Evolutionary conservation across 35 echinoderm and acorn worm species (phyloP).

Genomic region (Nesometra sesokonis): DNA sequence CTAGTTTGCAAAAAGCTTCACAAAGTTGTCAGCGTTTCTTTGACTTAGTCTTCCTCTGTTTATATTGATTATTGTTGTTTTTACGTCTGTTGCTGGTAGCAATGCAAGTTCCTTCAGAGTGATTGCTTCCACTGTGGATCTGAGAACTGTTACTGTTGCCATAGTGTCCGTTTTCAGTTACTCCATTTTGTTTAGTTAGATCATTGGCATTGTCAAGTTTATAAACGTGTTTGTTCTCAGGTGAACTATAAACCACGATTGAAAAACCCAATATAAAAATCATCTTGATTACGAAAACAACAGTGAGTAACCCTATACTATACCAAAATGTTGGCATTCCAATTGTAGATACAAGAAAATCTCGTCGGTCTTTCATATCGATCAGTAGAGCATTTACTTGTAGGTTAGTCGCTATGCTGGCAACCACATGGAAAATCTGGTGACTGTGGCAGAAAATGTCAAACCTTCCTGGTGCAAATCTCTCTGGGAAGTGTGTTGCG

Average conservation of each 20-base stretch:
- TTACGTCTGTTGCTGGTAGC: too few species aligned
- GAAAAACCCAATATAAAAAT: slow-evolving; percentile 46
- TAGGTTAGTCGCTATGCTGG: slow-evolving; percentile 32
- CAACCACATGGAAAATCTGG: slow-evolving; percentile 64
- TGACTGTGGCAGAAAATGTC: slow-evolving; percentile 87
- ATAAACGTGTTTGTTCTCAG: too few species aligned
- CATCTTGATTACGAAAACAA: slow-evolving; percentile 26
- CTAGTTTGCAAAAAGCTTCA: too few species aligned
- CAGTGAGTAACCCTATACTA: slow-evolving; percentile 10
- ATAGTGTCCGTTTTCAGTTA: too few species aligned
- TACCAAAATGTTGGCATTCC: slow-evolving; percentile 31
- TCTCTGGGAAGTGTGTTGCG: slow-evolving; percentile 69
- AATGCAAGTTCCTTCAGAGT: too few species aligned
- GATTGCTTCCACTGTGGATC: too few species aligned
- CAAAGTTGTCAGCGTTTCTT: too few species aligned
- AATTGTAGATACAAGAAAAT: background rate
- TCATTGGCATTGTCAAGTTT: too few species aligned
- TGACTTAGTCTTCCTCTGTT: too few species aligned
- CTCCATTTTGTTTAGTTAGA: too few species aligned
- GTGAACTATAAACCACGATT: slow-evolving; percentile 11
- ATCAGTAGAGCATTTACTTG: slow-evolving; percentile 34
- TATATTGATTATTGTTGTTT: too few species aligned
- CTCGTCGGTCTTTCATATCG: slow-evolving; percentile 42
- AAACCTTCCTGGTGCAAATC: slow-evolving; percentile 53
- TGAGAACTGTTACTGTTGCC: too few species aligned